A percentile compares a stretch with the other conserved stretches of the same genome.
Conservation (phyloP, 2,797 vertebrate genomes). For the Mormyrops boulengeri region DNA sequence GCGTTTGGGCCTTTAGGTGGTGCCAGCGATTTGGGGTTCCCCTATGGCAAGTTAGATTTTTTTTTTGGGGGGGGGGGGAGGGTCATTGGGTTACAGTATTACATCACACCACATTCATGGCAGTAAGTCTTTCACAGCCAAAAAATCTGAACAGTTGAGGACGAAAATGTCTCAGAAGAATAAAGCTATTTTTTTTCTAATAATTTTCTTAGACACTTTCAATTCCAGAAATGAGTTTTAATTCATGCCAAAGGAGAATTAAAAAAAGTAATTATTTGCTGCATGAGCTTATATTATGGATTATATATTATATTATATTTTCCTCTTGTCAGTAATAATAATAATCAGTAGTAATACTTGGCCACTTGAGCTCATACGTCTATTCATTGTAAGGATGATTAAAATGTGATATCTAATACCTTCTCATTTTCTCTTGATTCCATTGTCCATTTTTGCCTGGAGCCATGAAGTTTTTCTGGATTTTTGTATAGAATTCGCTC, state of each 20-base stretch:
- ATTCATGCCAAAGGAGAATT: neutral
- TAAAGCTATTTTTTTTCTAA: neutral
- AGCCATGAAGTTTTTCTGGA: neutral
- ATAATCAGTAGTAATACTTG: neutral
- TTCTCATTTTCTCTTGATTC: neutral
- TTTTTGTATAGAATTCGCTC: neutral
- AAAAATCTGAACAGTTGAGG: neutral
- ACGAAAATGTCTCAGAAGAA: neutral
- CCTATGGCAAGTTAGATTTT: neutral
- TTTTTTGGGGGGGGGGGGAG: neutral
- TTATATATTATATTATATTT: neutral
- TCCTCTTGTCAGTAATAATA: neutral
- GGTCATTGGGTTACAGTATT: neutral
- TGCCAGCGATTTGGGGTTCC: neutral
- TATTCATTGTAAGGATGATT: neutral
- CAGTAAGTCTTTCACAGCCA: neutral
- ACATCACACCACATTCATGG: neutral
- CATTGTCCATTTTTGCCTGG: neutral
- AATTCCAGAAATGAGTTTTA: neutral
- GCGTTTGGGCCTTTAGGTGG: neutral
- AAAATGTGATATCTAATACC: slow-evolving; percentile 2
- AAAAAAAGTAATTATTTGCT: neutral
- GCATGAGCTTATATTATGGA: neutral
- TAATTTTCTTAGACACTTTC: neutral
- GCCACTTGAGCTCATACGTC: neutral